A percentile compares a stretch with the other conserved stretches of the same genome.
phyloP scores from a whole-genome alignment of 2,797 vertebrate species.

The Periophthalmus magnuspinnatus region DNA sequence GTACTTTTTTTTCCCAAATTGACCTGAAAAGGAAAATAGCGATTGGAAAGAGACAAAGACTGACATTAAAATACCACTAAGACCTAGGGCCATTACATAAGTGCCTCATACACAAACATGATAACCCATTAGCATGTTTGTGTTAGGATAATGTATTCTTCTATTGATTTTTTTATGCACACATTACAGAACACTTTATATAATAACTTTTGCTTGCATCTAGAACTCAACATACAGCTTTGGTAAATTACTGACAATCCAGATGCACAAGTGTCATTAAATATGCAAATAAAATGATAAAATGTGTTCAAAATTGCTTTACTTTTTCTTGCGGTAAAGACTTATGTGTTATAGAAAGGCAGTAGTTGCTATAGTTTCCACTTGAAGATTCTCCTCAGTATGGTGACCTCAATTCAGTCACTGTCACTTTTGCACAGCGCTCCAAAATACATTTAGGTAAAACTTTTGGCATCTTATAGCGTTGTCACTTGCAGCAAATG shows the following conservation, averaged over 20 bases:
- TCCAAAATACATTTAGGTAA: constrained; percentile 11
- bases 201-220: neutral
- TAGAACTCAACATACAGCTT: neutral
- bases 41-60: neutral
- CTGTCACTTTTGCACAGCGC: constrained; percentile 1
- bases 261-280: neutral
- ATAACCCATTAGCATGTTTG: neutral
- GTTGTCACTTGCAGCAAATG: constrained; percentile 22
- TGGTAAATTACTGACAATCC: neutral
- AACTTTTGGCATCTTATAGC: constrained; percentile 4
- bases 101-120: neutral
- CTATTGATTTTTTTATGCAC: neutral
- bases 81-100: neutral
- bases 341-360: neutral
- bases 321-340: no score
- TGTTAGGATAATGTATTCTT: neutral
- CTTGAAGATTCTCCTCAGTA: neutral
- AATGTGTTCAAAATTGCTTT: neutral
- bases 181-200: neutral
- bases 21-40: neutral
- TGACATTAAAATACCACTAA: neutral
- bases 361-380: constrained; percentile 1
- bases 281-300: neutral
- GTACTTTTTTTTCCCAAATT: neutral
- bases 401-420: constrained; percentile 1